Conservation (phyloP, 2,797 vertebrate species). For the Notolepis coatsorum region DNA sequence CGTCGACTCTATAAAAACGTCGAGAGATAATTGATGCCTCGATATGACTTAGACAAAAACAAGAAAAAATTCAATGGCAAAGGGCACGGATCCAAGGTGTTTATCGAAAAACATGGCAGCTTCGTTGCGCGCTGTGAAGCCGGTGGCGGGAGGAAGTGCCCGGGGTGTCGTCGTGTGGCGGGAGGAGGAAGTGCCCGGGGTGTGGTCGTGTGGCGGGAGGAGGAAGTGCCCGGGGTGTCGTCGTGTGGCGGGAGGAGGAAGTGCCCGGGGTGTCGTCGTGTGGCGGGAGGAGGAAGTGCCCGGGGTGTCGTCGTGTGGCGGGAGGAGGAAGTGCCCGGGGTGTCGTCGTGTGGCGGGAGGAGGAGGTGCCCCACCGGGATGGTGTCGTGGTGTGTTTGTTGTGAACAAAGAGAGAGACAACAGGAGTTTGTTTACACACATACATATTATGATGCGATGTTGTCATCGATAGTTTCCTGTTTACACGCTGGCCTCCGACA, state of each 20-base stretch:
- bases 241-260: constrained; percentile 59
- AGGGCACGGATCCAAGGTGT: constrained; percentile 69
- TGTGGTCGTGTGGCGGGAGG: too few species aligned
- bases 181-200: constrained; percentile 53
- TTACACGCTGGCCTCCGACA: constrained; percentile 40
- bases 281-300: constrained; percentile 55
- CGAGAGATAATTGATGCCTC: constrained; percentile 74
- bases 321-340: constrained; percentile 53
- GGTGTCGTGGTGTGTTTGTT: constrained; percentile 59
- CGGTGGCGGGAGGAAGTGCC: constrained; percentile 54
- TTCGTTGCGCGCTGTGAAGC: constrained; percentile 47
- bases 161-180: too few species aligned
- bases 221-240: constrained; percentile 55
- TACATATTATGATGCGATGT: constrained; percentile 59
- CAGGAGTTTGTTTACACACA: constrained; percentile 67
- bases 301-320: too few species aligned
- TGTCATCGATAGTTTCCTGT: constrained; percentile 46
- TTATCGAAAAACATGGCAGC: constrained; percentile 69
- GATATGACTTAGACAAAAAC: constrained; percentile 75
- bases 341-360: too few species aligned
- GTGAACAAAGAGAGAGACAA: constrained; percentile 63
- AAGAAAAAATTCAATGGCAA: constrained; percentile 64
- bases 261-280: too few species aligned
- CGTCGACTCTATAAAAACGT: constrained; percentile 73
- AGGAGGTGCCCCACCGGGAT: constrained; percentile 52